Percentiles rank a stretch among this genome's conserved stretches.
Evolutionary conservation across 2,113 vertebrate species (phyloP).

Genomic region (Cervus canadensis): DNA sequence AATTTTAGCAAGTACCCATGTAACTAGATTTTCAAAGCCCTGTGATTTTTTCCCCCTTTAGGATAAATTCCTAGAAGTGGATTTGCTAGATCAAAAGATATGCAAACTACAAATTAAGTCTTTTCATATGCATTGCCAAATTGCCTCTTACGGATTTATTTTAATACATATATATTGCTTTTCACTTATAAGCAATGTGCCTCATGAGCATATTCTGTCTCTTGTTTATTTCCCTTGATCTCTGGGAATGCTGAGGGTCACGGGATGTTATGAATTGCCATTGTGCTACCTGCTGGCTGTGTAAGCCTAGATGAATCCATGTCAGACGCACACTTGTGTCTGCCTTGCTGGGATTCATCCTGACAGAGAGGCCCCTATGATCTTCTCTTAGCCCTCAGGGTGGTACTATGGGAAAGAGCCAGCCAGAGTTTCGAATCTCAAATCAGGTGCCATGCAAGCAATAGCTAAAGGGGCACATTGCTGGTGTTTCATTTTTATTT

Average conservation of each 20-base stretch:
- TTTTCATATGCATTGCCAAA: conserved; percentile 16
- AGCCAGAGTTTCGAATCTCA: conserved; percentile 29
- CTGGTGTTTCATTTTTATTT: background rate
- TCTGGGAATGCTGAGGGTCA: background rate
- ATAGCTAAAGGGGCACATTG: background rate
- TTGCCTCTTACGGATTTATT: conserved; percentile 3
- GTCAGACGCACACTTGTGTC: background rate
- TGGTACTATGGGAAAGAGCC: background rate
- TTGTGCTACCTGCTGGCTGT: background rate
- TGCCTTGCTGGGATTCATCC: background rate
- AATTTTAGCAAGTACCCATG: conserved; percentile 35
- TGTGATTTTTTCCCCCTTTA: background rate
- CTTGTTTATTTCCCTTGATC: background rate
- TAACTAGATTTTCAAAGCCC: conserved; percentile 29
- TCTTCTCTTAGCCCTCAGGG: background rate
- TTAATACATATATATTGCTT: background rate
- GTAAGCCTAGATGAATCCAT: background rate
- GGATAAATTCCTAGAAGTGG: conserved; percentile 32
- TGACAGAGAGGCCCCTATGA: background rate
- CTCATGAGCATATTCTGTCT: background rate
- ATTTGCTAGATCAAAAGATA: conserved; percentile 49
- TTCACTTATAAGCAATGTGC: background rate
- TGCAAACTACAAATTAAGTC: conserved; percentile 36
- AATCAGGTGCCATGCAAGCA: background rate
- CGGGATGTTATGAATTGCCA: background rate